phyloP scores from a whole-genome alignment of 23 tunicate species.

The Corella eumyota region DNA sequence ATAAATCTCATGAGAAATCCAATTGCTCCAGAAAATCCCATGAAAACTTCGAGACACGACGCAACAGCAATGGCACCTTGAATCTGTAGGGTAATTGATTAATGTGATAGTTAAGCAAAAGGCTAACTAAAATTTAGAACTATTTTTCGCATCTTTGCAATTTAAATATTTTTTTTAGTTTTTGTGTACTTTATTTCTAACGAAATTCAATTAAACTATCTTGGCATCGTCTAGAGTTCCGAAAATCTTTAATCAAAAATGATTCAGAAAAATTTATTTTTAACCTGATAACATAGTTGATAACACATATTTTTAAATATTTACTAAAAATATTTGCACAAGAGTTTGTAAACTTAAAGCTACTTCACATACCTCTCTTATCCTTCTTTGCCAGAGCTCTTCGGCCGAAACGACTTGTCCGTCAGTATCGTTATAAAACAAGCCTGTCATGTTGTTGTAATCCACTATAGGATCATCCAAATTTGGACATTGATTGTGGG shows the following conservation, averaged over 20 bases:
- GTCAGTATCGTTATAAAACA: slow-evolving; percentile 55
- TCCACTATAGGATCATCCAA: slow-evolving; percentile 12
- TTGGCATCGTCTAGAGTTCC: too few species aligned
- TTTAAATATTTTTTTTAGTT: too few species aligned
- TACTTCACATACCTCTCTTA: slow-evolving; percentile 83
- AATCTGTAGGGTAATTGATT: slow-evolving; percentile 17
- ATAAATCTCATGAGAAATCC: slow-evolving; percentile 63
- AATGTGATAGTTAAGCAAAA: too few species aligned
- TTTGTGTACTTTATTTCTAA: neutral
- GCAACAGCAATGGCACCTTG: slow-evolving; percentile 80
- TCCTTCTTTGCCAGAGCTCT: slow-evolving; percentile 58
- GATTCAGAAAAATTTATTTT: too few species aligned
- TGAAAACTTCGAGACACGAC: slow-evolving; percentile 41
- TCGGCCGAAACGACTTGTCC: slow-evolving; percentile 32
- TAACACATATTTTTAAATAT: too few species aligned
- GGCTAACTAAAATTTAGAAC: too few species aligned
- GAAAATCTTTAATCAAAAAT: too few species aligned
- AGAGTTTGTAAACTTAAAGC: too few species aligned
- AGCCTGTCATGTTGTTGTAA: slow-evolving; percentile 2
- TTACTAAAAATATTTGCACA: too few species aligned
- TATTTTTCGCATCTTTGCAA: neutral
- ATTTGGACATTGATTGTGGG: slow-evolving; percentile 59
- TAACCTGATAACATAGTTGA: too few species aligned
- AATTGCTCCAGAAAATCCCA: slow-evolving; percentile 51
- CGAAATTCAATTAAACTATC: too few species aligned